Base-by-base conservation (phyloP, 1,140 invertebrate genomes). In the Hycleus phaleratus region DNA sequence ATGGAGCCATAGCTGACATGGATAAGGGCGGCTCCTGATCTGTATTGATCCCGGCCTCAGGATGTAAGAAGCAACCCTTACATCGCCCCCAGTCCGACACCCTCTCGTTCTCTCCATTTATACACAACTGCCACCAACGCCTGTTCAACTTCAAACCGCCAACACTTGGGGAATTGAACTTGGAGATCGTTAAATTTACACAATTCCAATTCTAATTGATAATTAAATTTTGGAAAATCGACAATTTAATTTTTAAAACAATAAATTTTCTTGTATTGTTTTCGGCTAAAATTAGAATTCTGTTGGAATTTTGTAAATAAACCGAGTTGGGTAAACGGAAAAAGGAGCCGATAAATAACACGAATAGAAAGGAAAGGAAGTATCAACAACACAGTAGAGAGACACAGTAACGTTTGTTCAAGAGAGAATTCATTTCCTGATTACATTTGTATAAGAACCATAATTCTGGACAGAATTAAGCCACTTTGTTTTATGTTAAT, bases 11-110 rank as follows among this genome's bases (percentile, higher is more conserved):
- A 32, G 70, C 68, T 72, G 71, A 72, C 71, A 72, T 65, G 69
- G 67, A 65, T 69, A 68, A 68, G 68, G 68, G 69, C 68, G 66
- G 68, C 70, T 68, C 66, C 71, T 72, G 71, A 72, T 72, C 69
- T 70, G 71, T 72, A 72, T 72, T 69, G 71, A 72, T 72, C 71
- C 64, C 63, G 49, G 64, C 65, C 65, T 65, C 68, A 64, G 68
- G 68, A 72, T 71, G 67, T 72, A 72, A 72, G 71, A 72, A 71
- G 69, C 71, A 70, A 61, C 71, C 71, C 69, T 72, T 72, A 72
- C 67, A 64, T 72, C 64, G 62, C 58, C 59, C 63, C 67, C 32
- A 26, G 39, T 48, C 50, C 54, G 42, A 38, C 44, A 26, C 42
- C 48, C 11, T n/a, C 49, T 32, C 38, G 10, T 8, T 58, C 12